Evolutionary conservation across 2,797 vertebrate species (phyloP), one percentile per base, ranked within the genome.

Genomic region (Petrocephalus schoutedeni): DNA sequence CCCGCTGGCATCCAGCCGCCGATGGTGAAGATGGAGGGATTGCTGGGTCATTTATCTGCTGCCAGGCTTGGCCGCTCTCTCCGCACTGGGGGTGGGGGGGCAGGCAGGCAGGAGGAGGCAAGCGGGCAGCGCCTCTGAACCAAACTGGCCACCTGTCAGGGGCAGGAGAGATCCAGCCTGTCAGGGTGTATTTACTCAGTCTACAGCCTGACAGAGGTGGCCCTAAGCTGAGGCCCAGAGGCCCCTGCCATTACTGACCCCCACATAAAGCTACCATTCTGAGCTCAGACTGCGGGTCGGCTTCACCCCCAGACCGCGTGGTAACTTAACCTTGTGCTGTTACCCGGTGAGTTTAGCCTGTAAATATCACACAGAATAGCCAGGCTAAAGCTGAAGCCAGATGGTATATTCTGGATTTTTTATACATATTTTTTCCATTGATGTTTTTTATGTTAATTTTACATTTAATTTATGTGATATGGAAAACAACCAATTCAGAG

Each of bases 41-140:
- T 88, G 71, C 1, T 7, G 88, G 90, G 90, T 91, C 87, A 92
- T 83, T 85, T 56, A 89, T 91, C 90, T 85, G 87, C 90, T 91
- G 92, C 90, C 87, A 89, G 90, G 87, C 91, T 91, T 89, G 86
- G 89, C 87, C 45, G 58, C 51, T 64, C 85, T 86, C 49, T 53
- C 16, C 23, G n/a, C 58, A 19, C 59, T 71, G 49, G 16, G 64
- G 53, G 16, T 49, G 9, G 49, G 28, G 21, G 71, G 36, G 85
- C 9, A 14, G 87, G 88, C 86, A 87, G 88, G 86, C 86, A 89
- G 89, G 87, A 89, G 67, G 87, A 88, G 61, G 61, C 61, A 80
- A 87, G 82, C 61, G 87, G 88, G 87, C 21, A 56, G 85, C 64
- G n/a, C 82, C 56, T 90, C 87, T 88, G 90, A 89, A 88, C 87